A percentile compares a stretch with the other conserved stretches of the same genome.
Evolutionary conservation across 2,888 invertebrate species (phyloP).

Genomic region (Drosophila paramelanica): DNA sequence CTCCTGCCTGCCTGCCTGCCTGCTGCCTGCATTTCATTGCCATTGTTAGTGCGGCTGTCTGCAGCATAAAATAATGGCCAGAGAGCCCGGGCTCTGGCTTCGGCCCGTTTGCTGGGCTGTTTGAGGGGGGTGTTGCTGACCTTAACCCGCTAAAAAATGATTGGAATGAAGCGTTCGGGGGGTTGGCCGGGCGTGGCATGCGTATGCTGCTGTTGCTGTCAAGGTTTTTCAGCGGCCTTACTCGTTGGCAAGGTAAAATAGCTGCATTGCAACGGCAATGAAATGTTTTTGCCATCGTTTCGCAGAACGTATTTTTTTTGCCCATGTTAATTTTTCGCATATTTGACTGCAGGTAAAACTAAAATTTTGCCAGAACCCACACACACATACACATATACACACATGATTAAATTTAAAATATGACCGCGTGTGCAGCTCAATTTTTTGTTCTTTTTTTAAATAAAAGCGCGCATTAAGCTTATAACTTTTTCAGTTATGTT

Average conservation of each 20-base stretch:
- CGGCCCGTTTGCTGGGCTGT: conserved; percentile 4
- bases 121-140: conserved; percentile 56
- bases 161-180: conserved; percentile 8
- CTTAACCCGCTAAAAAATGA: conserved; percentile 63
- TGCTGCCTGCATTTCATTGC: conserved; percentile 60
- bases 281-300: conserved; percentile 48
- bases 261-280: conserved; percentile 58
- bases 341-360: conserved; percentile 20
- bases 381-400: neutral
- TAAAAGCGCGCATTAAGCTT: conserved; percentile 39
- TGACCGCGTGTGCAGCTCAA: conserved; percentile 5
- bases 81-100: conserved; percentile 25
- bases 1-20: conserved; percentile 10
- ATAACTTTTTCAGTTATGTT: conserved; percentile 53
- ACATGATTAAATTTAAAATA: conserved; percentile 39
- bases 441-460: conserved; percentile 36
- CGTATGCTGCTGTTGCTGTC: conserved; percentile 43
- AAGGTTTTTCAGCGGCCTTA: conserved; percentile 61
- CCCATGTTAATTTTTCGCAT: conserved; percentile 30
- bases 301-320: conserved; percentile 29
- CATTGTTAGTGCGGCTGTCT: conserved; percentile 71
- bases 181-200: conserved; percentile 62
- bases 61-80: conserved; percentile 66
- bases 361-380: conserved; percentile 2
- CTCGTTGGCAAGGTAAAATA: conserved; percentile 58